Evolutionary conservation across 53 echinoderm and acorn worm genomes (phyloP), one percentile per base, ranked within the genome.

Genomic region (Zoroaster sp.): DNA sequence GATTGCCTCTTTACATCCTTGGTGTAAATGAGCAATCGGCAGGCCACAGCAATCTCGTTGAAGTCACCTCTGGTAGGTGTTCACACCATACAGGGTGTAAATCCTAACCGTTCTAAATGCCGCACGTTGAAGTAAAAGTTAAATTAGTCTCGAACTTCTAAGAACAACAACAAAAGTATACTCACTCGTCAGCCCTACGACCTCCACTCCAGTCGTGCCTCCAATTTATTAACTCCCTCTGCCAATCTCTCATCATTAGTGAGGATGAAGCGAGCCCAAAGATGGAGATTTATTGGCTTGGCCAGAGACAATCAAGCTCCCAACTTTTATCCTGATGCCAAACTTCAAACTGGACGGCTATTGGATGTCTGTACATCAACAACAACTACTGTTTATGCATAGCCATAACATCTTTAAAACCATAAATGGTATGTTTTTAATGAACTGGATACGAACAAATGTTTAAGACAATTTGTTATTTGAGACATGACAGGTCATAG

Each of bases 241-340:
- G 66, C 32, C 67, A 13, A 81, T 81, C 81, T 81, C 41, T 81
- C 81, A 81, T 81, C 81, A 81, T 81, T 81, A 54, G 25, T 65
- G 42, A 30, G 81, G 43, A 81, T 81, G 81, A 81, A 81, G 67
- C 55, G 66, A 38, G 34, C 32, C 55, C 81, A 10, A 21, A 68
- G n/a, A 81, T 81, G 45, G 81, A 81, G 81, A 81, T 81, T 81
- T 81, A 81, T 81, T 32, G 66, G 67, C 81, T 42, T 43, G 81
- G 67, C 67, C 14, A 43, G 55, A 81, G 81, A 66, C 66, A 81
- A 79, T 79, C 79, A 79, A 12, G 79, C 79, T 79, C 23, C 79
- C 40, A 63, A 79, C 79, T 79, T 79, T 63, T 55, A 15, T 28
- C 15, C 45, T 10, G 47, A 30, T 32, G 35, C 55, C 25, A 55